Base-by-base conservation (phyloP, 2,113 vertebrate species). In the Pungitius pungitius region DNA sequence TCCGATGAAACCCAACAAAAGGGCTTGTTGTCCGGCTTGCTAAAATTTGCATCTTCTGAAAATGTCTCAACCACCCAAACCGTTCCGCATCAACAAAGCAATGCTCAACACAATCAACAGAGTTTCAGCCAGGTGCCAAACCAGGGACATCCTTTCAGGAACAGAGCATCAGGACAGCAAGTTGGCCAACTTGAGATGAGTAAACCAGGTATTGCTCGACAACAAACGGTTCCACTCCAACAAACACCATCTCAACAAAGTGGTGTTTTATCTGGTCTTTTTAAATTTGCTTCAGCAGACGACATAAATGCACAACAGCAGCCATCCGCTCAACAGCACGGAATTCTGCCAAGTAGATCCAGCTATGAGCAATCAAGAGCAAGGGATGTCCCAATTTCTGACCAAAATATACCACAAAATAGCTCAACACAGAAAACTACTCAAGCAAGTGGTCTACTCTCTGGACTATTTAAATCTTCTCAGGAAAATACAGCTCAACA, bases 391-490 rank as follows among this genome's bases (percentile, higher is more conserved):
- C 55, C 66, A 37, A 5, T 43, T 63, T 49, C 57, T 20, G 54
- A 30, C 33, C 74, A 75, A 63, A 84, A 65, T 69, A 58, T 77
- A 49, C 43, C 49, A 30, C 79, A 83, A 77, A 72, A 63, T 69
- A 63, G 15, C 43, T 68, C 80, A 57, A 26, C 72, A 47, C 86
- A 91, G 55, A 86, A 80, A 59, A 33, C 67, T 55, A 67, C 69
- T 55, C 67, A 90, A 70, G 30, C 59, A 61, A 73, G 65, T 74
- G 82, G 82, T 57, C 40, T 91, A 7, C 59, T 91, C 63, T 84
- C 88, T 78, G 79, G 82, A 65, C 33, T 94, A 52, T 92, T 94
- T 78, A 95, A 93, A 82, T 90, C 91, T 45, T 77, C 95, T 45
- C 82, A 88, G 62, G 92, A 94, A 84, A 93, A 91, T 63, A 11